These are phyloP conservation scores for Hydroisotoma schaefferi DNA, from an alignment of 2,888 invertebrate genomes.

Conservation along the genomic window DNA sequence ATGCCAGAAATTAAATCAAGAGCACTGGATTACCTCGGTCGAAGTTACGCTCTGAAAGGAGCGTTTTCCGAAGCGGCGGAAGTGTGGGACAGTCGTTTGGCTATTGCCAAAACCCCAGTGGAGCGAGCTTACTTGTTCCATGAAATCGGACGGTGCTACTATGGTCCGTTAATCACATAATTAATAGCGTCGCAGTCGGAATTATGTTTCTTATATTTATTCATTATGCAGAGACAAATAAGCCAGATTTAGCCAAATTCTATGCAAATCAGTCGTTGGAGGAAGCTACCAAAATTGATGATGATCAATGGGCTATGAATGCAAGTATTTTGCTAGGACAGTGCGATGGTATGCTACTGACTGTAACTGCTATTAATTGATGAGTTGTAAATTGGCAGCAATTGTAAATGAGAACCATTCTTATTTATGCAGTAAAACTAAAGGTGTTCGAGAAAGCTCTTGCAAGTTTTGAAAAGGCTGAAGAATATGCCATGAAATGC, in stretches of 20 bases:
- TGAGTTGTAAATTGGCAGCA: background rate
- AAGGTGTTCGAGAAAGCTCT: slow-evolving; percentile 37
- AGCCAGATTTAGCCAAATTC: slow-evolving; percentile 43
- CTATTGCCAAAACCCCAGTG: slow-evolving; percentile 51
- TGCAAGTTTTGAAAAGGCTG: slow-evolving; percentile 35
- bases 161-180: slow-evolving; percentile 50
- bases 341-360: slow-evolving; percentile 39
- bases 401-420: background rate
- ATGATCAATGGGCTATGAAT: slow-evolving; percentile 47
- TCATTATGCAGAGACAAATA: slow-evolving; percentile 39
- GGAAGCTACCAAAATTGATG: slow-evolving; percentile 43
- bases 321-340: slow-evolving; percentile 44
- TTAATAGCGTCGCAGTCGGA: background rate
- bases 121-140: slow-evolving; percentile 55
- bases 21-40: slow-evolving; percentile 53
- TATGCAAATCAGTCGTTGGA: slow-evolving; percentile 44
- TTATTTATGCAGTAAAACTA: slow-evolving; percentile 33
- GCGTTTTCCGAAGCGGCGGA: slow-evolving; percentile 52
- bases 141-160: slow-evolving; percentile 55
- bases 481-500: slow-evolving; percentile 33
- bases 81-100: slow-evolving; percentile 52
- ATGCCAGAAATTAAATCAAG: slow-evolving; percentile 52
- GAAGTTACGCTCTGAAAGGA: slow-evolving; percentile 52
- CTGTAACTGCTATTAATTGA: background rate
- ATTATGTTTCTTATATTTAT: too few relatives aligned